phyloP scores from a whole-genome alignment of 1,140 invertebrate genomes.

The Zaprionus taronus region DNA sequence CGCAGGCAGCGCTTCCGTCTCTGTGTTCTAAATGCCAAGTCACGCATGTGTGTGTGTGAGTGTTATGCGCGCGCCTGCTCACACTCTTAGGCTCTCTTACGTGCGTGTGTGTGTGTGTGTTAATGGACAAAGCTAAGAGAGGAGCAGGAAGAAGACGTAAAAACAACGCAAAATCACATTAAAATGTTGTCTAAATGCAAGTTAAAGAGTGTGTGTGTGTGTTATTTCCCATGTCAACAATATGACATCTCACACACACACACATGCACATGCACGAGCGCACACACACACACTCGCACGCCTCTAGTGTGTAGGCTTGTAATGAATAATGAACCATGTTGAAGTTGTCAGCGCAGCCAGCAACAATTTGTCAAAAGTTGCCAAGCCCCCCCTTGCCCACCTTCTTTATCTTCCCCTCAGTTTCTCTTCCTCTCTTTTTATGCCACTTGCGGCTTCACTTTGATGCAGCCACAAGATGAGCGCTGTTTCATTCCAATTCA shows the following conservation, averaged over 20 bases:
- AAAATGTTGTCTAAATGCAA: conserved; percentile 26
- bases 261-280: neutral
- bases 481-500: neutral
- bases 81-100: too few species aligned
- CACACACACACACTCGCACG: neutral
- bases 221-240: conserved; percentile 26
- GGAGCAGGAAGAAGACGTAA: conserved; percentile 22
- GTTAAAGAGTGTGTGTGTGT: conserved; percentile 13
- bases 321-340: conserved; percentile 67
- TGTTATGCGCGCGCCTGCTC: neutral
- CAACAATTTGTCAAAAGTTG: conserved; percentile 80
- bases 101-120: conserved; percentile 2
- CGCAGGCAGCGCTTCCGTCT: conserved; percentile 43
- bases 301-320: conserved; percentile 32
- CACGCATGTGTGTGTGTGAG: conserved; percentile 29
- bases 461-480: conserved; percentile 18
- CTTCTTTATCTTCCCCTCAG: conserved; percentile 34
- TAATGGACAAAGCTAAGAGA: conserved; percentile 9
- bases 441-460: conserved; percentile 11
- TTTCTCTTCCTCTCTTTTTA: neutral
- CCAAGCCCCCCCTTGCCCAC: conserved; percentile 3
- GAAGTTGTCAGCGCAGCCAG: conserved; percentile 70
- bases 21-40: conserved; percentile 51
- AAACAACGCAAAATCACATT: conserved; percentile 42
- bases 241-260: conserved; percentile 11